Base-by-base conservation (phyloP, 2,888 invertebrate genomes). In the Lepidocyrtinus sp. region DNA sequence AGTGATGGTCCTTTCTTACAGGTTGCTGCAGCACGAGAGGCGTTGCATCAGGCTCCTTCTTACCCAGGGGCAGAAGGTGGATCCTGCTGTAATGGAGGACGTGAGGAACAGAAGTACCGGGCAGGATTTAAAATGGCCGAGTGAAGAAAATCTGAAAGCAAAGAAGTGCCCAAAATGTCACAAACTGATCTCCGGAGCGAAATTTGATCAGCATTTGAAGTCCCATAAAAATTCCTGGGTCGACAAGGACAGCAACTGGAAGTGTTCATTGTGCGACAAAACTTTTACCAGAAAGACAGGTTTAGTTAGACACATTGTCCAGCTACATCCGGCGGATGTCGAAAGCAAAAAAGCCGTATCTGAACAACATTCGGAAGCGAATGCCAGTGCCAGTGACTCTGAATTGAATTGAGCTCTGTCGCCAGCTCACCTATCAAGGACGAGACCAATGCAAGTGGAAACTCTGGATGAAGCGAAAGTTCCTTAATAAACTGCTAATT, bases 301-400 rank as follows among this genome's bases (percentile, higher is more conserved):
- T 26, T 25, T 68, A n/a, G 69, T 75, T 1, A 69, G 75, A 50
- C 75, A 75, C 27, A n/a, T n/a, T n/a, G n/a, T n/a, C n/a, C n/a
- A n/a, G n/a, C n/a, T n/a, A n/a, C n/a, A n/a, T n/a, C n/a, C n/a
- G n/a, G n/a, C n/a, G n/a, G n/a, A n/a, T n/a, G n/a, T n/a, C n/a
- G n/a, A n/a, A n/a, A n/a, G n/a, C n/a, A n/a, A n/a, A n/a, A n/a
- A n/a, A n/a, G n/a, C n/a, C n/a, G n/a, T n/a, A n/a, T n/a, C n/a
- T n/a, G n/a, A n/a, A n/a, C n/a, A n/a, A n/a, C n/a, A n/a, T n/a
- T n/a, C n/a, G n/a, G n/a, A n/a, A n/a, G n/a, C n/a, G n/a, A n/a
- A n/a, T n/a, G n/a, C n/a, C n/a, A n/a, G n/a, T n/a, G n/a, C n/a
- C n/a, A n/a, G n/a, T n/a, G n/a, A n/a, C n/a, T n/a, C n/a, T n/a